Evolutionary conservation across 2,113 vertebrate genomes (phyloP).

Genomic region (Protomyctophum bolini): DNA sequence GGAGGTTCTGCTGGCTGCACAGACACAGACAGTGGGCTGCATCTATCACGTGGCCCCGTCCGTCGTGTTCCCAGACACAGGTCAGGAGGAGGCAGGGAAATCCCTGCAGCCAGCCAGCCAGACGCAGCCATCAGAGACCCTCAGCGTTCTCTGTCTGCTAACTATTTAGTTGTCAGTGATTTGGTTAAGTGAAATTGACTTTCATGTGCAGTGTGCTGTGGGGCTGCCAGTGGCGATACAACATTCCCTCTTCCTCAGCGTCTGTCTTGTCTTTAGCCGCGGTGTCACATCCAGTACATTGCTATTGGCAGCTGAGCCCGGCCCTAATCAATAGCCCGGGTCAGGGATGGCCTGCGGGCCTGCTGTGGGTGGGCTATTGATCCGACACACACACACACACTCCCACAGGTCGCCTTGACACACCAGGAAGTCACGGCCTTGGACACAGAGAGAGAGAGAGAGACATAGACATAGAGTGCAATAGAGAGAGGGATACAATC

Average conservation of each 20-base stretch:
- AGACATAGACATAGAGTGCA: slow-evolving; percentile 18
- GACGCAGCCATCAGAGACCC: slow-evolving; percentile 69
- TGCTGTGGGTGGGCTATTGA: slow-evolving; percentile 88
- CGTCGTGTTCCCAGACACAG: slow-evolving; percentile 49
- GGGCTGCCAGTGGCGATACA: slow-evolving; percentile 88
- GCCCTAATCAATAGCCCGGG: slow-evolving; percentile 90
- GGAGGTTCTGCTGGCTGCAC: slow-evolving; percentile 41
- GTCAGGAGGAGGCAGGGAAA: slow-evolving; percentile 62
- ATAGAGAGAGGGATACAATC: background rate
- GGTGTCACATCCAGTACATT: slow-evolving; percentile 86
- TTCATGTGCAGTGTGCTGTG: slow-evolving; percentile 89
- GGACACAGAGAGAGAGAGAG: slow-evolving; percentile 30
- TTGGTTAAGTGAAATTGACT: slow-evolving; percentile 98
- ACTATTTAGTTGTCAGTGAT: slow-evolving; percentile 98
- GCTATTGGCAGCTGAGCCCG: slow-evolving; percentile 91
- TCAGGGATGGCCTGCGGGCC: slow-evolving; percentile 85
- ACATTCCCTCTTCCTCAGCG: slow-evolving; percentile 81
- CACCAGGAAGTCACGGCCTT: slow-evolving; percentile 64
- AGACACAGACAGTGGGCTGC: slow-evolving; percentile 3
- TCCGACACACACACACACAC: slow-evolving; percentile 81
- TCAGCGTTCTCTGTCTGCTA: slow-evolving; percentile 85
- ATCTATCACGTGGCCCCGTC: slow-evolving; percentile 49
- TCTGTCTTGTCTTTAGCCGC: slow-evolving; percentile 69
- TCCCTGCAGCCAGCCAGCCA: slow-evolving; percentile 66
- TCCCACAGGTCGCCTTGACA: slow-evolving; percentile 85